A percentile compares a stretch with the other conserved stretches of the same genome.
These are phyloP conservation scores for Diprion similis DNA, from an alignment of 1,140 invertebrate species.

Conservation along the genomic window DNA sequence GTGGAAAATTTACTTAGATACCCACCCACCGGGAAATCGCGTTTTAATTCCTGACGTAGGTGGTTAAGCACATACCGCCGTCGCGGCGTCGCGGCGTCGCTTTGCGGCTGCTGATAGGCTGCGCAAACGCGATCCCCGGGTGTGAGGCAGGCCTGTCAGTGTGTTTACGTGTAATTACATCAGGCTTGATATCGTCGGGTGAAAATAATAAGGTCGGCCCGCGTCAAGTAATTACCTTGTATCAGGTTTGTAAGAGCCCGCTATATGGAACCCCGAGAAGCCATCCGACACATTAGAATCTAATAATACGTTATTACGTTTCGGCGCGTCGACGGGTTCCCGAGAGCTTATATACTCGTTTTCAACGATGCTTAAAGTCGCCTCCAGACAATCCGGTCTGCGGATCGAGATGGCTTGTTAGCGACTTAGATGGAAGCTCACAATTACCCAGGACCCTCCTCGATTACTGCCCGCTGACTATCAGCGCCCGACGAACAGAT, in stretches of 20 bases:
- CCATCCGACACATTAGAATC: slow-evolving; percentile 49
- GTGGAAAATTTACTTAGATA: not conserved
- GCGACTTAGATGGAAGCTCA: not conserved
- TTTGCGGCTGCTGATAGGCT: slow-evolving; percentile 46
- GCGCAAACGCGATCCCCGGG: slow-evolving; percentile 50
- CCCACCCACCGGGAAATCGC: not conserved
- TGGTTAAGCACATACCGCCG: no score
- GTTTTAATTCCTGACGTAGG: not conserved
- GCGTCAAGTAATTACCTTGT: slow-evolving; percentile 54
- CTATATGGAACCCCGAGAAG: slow-evolving; percentile 19
- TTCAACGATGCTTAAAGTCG: not conserved
- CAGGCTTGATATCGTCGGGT: slow-evolving; percentile 48
- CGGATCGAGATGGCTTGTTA: slow-evolving; percentile 4
- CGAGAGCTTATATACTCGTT: not conserved
- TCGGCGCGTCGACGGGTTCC: slow-evolving; percentile 29
- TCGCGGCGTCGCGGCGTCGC: slow-evolving; percentile 14
- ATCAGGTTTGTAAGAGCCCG: slow-evolving; percentile 40
- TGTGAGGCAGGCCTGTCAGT: no score
- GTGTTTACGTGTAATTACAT: slow-evolving; percentile 55
- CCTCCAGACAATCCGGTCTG: not conserved
- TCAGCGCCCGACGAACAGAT: not conserved
- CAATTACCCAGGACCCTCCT: not conserved
- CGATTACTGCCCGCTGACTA: no score
- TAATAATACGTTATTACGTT: slow-evolving; percentile 55
- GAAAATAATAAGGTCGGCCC: slow-evolving; percentile 55